These are phyloP conservation scores for Thymelicus sylvestris DNA, from an alignment of 2,888 invertebrate species.

Conservation along the genomic window DNA sequence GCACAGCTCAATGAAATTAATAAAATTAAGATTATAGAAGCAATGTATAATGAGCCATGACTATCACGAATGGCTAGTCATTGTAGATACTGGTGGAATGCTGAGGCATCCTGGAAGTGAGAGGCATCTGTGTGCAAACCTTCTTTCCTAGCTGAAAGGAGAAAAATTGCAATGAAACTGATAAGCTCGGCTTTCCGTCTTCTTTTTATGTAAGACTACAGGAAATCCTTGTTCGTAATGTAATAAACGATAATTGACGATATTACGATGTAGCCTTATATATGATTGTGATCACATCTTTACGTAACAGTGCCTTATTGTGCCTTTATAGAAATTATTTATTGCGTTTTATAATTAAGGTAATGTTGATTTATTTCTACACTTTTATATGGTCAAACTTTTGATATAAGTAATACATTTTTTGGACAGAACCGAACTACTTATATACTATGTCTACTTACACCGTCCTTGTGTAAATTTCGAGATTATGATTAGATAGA, in stretches of 20 bases:
- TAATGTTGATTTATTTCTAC: slow-evolving; percentile 73
- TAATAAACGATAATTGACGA: slow-evolving; percentile 52
- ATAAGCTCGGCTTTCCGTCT: slow-evolving; percentile 68
- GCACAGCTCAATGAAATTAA: slow-evolving; percentile 26
- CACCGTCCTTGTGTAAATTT: slow-evolving; percentile 84
- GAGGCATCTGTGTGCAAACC: slow-evolving; percentile 59
- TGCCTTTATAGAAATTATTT: slow-evolving; percentile 81
- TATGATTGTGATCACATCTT: slow-evolving; percentile 82
- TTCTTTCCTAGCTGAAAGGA: slow-evolving; percentile 73
- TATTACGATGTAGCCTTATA: slow-evolving; percentile 50
- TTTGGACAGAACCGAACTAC: slow-evolving; percentile 67
- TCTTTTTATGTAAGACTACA: slow-evolving; percentile 72
- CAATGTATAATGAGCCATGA: slow-evolving; percentile 50
- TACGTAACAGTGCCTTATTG: slow-evolving; percentile 82
- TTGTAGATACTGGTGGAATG: slow-evolving; percentile 46
- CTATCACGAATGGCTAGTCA: slow-evolving; percentile 63
- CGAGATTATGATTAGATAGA: slow-evolving; percentile 81
- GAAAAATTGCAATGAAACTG: slow-evolving; percentile 61
- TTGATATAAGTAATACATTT: slow-evolving; percentile 64
- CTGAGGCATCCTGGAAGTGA: slow-evolving; percentile 36
- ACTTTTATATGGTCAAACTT: slow-evolving; percentile 67
- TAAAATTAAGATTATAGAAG: slow-evolving; percentile 21
- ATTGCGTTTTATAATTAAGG: slow-evolving; percentile 78
- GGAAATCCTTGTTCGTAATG: slow-evolving; percentile 65
- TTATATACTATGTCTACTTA: slow-evolving; percentile 76